Base-by-base conservation (phyloP, 2,797 vertebrate species). In the Enteromius thamalakanensis region DNA sequence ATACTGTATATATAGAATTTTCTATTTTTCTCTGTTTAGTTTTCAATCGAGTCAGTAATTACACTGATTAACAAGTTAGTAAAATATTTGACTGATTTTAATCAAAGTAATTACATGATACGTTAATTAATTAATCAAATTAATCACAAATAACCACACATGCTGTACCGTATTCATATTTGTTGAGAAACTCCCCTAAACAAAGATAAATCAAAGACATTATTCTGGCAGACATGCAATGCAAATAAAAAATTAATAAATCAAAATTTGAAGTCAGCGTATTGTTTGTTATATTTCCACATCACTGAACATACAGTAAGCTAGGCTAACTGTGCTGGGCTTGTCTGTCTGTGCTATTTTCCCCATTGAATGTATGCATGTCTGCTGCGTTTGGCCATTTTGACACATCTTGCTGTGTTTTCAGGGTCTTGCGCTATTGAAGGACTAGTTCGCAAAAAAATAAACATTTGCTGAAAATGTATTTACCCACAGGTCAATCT, bases 1-100 rank as follows among this genome's bases (percentile, higher is more conserved):
- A 26, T 26, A 26, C 26, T 26, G 26, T 51, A 10, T 29, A 34
- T n/a, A 19, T 49, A 32, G 26, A 71, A 19, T 60, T n/a, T 23
- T 60, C 11, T 17, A 21, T 70, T 71, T 69, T 42, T 69, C 21
- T 19, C 34, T 23, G 17, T 60, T 62, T 5, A 40, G 17, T 19
- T 65, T 45, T 81, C 6, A 69, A 14, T 55, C 19, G 79, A 67
- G 26, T 53, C 32, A 67, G 26, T 85, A 49, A n/a, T 72, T 71
- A 55, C 62, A 58, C 55, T 51, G 80, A 42, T 70, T 53, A 76
- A 23, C 74, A 81, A 72, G 45, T 76, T 53, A 68, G 34, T 74
- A 82, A 76, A 49, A 67, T 47, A 49, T 80, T 80, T 71, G 71
- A 60, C 76, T 9, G 19, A 65, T 76, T 69, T 23, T 53, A 62